Evolutionary conservation across 1,140 invertebrate species (phyloP).

Genomic region (Mycetomoellerius zeteki): DNA sequence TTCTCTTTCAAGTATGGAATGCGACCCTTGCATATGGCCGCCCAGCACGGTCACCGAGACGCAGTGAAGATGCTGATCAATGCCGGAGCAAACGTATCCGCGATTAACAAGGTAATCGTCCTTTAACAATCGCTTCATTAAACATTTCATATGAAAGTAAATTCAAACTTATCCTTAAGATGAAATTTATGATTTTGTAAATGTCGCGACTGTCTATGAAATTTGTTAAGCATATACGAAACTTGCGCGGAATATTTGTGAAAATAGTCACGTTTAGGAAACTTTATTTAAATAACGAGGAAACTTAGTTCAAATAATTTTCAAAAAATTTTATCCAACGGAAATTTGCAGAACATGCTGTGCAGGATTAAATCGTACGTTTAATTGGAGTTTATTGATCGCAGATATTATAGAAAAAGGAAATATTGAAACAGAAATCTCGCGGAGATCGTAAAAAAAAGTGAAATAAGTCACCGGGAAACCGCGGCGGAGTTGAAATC

Average conservation of each 20-base stretch:
- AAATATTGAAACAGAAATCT: constrained; percentile 35
- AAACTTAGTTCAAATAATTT: not conserved
- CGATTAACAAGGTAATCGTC: constrained; percentile 91
- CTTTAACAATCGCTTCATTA: not conserved
- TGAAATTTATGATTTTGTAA: too few relatives aligned
- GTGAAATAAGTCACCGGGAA: constrained; percentile 10
- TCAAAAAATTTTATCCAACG: not conserved
- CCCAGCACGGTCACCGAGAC: constrained; percentile 93
- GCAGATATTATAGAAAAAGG: not conserved
- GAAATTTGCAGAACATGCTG: constrained; percentile 19
- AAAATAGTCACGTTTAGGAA: not conserved
- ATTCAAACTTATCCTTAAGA: not conserved
- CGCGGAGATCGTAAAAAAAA: constrained; percentile 16
- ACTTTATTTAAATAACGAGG: not conserved
- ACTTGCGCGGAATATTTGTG: not conserved
- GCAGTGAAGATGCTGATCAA: constrained; percentile 92
- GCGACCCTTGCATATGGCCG: constrained; percentile 93
- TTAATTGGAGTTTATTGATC: constrained; percentile 50
- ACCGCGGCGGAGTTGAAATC: constrained; percentile 24
- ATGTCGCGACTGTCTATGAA: not conserved
- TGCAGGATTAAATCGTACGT: not conserved
- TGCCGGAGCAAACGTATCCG: constrained; percentile 91
- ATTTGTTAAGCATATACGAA: constrained; percentile 9
- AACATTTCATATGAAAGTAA: not conserved
- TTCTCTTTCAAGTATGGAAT: constrained; percentile 91